phyloP scores from a whole-genome alignment of 1,140 invertebrate species.

The Tetramorium simillimum region DNA sequence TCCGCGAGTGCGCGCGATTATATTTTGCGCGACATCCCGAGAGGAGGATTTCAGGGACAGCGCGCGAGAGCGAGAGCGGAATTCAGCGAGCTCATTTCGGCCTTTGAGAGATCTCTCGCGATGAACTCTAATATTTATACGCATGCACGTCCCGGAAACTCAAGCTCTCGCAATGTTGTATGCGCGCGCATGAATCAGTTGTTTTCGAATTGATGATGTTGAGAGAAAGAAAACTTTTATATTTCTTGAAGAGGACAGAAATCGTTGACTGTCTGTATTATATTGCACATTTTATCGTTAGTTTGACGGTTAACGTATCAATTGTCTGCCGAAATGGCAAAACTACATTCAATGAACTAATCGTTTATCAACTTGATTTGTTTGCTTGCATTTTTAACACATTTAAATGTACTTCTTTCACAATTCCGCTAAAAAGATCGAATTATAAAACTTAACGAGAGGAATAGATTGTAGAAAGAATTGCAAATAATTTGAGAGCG shows the following conservation, averaged over 20 bases:
- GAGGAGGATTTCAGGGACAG: conserved; percentile 21
- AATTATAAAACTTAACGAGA: background rate
- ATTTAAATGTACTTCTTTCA: background rate
- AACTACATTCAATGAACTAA: background rate
- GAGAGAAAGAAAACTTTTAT: background rate
- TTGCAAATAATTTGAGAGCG: background rate
- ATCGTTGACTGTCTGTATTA: background rate
- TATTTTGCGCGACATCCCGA: conserved; percentile 40
- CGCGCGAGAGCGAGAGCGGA: background rate
- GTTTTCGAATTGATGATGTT: conserved; percentile 3
- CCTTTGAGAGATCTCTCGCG: background rate
- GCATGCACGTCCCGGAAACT: background rate
- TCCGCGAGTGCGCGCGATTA: background rate
- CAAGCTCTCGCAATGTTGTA: background rate
- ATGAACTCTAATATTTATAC: background rate
- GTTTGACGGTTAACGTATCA: background rate
- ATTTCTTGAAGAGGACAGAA: background rate
- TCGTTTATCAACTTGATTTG: background rate
- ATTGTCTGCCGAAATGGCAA: background rate
- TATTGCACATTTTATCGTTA: too few relatives aligned
- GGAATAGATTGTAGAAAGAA: background rate
- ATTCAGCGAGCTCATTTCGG: background rate
- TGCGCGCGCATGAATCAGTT: background rate
- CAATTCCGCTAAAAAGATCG: background rate
- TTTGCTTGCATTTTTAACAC: background rate